Percentiles rank a stretch among this genome's conserved stretches.
Conservation (phyloP, 2,888 invertebrate genomes). For the Orthonevra nobilis region DNA sequence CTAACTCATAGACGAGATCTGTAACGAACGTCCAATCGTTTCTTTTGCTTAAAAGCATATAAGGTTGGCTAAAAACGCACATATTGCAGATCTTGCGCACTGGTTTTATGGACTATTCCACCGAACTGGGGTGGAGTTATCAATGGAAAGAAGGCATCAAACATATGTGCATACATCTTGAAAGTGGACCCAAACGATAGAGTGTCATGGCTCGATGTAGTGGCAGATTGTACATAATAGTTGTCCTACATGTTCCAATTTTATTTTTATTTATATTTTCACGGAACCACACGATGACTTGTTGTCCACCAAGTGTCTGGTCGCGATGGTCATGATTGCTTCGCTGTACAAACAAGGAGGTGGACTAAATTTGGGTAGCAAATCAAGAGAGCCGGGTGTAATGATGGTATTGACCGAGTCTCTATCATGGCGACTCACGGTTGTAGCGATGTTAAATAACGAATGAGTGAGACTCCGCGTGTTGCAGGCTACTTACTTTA, state of each 20-base stretch:
- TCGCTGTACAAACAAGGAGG: background rate
- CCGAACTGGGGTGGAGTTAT: slow-evolving; percentile 48
- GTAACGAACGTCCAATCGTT: slow-evolving; percentile 46
- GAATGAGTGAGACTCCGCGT: background rate
- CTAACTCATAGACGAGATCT: slow-evolving; percentile 54
- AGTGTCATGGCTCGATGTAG: slow-evolving; percentile 20
- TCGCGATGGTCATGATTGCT: background rate
- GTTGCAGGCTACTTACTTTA: no score
- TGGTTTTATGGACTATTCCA: slow-evolving; percentile 48
- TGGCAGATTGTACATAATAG: slow-evolving; percentile 46
- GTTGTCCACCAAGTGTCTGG: slow-evolving; percentile 33
- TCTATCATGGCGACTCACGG: background rate
- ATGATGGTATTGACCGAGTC: slow-evolving; percentile 46
- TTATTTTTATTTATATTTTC: slow-evolving; percentile 8
- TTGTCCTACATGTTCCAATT: slow-evolving; percentile 58
- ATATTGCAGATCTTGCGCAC: slow-evolving; percentile 34
- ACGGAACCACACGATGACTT: slow-evolving; percentile 21
- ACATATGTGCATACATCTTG: slow-evolving; percentile 16
- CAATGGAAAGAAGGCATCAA: slow-evolving; percentile 22
- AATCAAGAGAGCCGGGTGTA: slow-evolving; percentile 1
- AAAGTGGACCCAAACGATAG: slow-evolving; percentile 60
- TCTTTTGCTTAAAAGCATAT: slow-evolving; percentile 31
- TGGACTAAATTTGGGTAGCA: slow-evolving; percentile 8
- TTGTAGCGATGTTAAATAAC: slow-evolving; percentile 33
- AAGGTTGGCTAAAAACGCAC: slow-evolving; percentile 40